Evolutionary conservation across 2,797 vertebrate species (phyloP).

Genomic region (Crenichthys baileyi): DNA sequence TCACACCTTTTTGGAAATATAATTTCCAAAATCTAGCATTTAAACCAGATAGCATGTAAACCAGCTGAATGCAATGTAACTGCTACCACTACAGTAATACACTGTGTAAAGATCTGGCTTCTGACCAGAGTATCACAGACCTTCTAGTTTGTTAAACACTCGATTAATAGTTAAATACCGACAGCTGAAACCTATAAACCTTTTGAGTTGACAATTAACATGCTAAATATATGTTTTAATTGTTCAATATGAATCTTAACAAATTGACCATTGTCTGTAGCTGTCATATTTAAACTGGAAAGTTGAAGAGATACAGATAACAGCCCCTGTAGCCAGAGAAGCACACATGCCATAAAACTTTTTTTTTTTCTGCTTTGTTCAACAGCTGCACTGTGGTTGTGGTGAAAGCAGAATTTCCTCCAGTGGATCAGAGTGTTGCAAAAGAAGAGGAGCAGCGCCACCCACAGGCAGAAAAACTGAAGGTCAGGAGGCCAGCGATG

Average conservation of each 20-base stretch:
- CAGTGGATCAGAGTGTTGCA: conserved; percentile 24
- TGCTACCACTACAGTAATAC: too few relatives aligned
- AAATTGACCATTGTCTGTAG: too few relatives aligned
- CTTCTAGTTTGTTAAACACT: not conserved
- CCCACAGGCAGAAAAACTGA: conserved; percentile 53
- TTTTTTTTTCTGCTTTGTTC: not conserved
- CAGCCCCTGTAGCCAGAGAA: not conserved
- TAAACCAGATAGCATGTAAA: too few relatives aligned
- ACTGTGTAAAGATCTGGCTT: too few relatives aligned
- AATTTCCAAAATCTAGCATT: not conserved
- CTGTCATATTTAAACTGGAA: not conserved
- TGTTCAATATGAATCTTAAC: too few relatives aligned
- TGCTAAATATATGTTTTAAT: too few relatives aligned
- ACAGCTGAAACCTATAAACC: not conserved
- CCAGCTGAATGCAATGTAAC: too few relatives aligned
- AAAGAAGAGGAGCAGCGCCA: conserved; percentile 55
- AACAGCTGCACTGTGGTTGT: conserved; percentile 50
- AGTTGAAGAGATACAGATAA: not conserved
- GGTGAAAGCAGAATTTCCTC: conserved; percentile 59
- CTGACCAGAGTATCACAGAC: too few relatives aligned
- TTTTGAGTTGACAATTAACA: not conserved
- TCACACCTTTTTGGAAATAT: not conserved
- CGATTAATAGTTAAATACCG: too few relatives aligned
- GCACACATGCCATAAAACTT: not conserved
- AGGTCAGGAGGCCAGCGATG: conserved; percentile 35